Conservation (phyloP, 2,113 vertebrate species). For the Sapayoa aenigma region DNA sequence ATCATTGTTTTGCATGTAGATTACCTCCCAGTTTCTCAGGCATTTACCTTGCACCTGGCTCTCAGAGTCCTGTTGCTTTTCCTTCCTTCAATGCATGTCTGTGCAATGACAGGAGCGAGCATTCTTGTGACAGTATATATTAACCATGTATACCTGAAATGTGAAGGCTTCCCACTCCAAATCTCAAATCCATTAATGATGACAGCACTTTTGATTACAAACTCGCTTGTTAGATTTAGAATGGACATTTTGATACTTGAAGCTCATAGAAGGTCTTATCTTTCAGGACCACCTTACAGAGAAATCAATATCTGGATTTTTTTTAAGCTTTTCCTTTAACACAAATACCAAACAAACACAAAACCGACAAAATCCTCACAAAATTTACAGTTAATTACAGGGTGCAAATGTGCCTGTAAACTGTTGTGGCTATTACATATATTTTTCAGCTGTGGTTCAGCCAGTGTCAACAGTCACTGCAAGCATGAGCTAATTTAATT, state of each 20-base stretch:
- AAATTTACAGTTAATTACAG: neutral
- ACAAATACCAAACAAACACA: neutral
- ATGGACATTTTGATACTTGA: neutral
- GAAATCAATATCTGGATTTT: neutral
- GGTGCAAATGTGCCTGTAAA: neutral
- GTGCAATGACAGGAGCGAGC: neutral
- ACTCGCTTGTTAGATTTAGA: neutral
- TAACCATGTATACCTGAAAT: neutral
- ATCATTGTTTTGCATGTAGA: neutral
- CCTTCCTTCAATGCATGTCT: neutral
- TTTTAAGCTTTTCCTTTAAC: neutral
- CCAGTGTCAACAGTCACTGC: neutral
- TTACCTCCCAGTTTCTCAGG: neutral
- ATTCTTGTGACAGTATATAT: neutral
- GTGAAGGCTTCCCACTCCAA: neutral
- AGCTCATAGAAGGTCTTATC: neutral
- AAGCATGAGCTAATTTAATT: neutral
- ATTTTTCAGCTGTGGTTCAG: neutral
- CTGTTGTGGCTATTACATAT: neutral
- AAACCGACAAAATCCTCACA: accelerated
- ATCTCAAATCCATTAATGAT: neutral
- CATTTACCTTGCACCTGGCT: neutral
- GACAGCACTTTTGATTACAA: neutral
- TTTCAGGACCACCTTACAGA: neutral
- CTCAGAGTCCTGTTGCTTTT: neutral